A percentile compares a stretch with the other conserved stretches of the same genome.
phyloP scores from a whole-genome alignment of 1,140 invertebrate genomes.

The Drosophila mauritiana region DNA sequence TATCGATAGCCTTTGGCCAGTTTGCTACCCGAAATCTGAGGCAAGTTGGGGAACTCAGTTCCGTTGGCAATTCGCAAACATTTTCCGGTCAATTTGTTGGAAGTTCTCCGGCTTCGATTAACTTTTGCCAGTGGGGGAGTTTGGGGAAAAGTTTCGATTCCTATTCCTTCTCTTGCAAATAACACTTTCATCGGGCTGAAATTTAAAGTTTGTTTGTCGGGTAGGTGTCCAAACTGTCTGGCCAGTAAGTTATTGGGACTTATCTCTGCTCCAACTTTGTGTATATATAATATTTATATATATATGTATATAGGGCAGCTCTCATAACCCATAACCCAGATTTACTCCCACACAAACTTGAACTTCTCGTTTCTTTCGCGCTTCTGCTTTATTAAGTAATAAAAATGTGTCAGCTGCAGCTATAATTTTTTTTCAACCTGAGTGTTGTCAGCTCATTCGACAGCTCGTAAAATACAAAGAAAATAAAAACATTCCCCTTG shows the following conservation, averaged over 20 bases:
- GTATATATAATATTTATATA: neutral
- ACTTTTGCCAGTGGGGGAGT: slow-evolving; percentile 64
- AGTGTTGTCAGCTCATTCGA: slow-evolving; percentile 64
- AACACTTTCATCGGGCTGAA: slow-evolving; percentile 31
- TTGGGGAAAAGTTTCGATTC: slow-evolving; percentile 21
- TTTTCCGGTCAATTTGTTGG: slow-evolving; percentile 78
- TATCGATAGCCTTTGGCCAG: slow-evolving; percentile 46
- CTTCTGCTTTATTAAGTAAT: slow-evolving; percentile 46
- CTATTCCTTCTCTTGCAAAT: slow-evolving; percentile 48
- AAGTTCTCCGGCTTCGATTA: slow-evolving; percentile 75
- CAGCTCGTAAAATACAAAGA: slow-evolving; percentile 54
- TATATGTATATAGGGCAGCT: slow-evolving; percentile 23
- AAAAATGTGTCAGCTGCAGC: slow-evolving; percentile 59
- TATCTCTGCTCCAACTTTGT: slow-evolving; percentile 23
- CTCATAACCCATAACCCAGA: slow-evolving; percentile 14
- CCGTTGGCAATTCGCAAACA: slow-evolving; percentile 79
- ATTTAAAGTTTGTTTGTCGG: slow-evolving; percentile 35
- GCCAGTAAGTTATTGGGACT: slow-evolving; percentile 45
- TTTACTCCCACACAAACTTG: slow-evolving; percentile 42
- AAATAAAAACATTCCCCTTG: slow-evolving; percentile 36
- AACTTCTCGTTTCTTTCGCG: slow-evolving; percentile 25
- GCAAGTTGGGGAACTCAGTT: slow-evolving; percentile 44
- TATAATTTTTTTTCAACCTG: slow-evolving; percentile 56
- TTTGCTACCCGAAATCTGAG: slow-evolving; percentile 53
- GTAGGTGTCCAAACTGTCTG: slow-evolving; percentile 35